Evolutionary conservation across 1,140 invertebrate genomes (phyloP).

Genomic region (Coenobita brevimanus): DNA sequence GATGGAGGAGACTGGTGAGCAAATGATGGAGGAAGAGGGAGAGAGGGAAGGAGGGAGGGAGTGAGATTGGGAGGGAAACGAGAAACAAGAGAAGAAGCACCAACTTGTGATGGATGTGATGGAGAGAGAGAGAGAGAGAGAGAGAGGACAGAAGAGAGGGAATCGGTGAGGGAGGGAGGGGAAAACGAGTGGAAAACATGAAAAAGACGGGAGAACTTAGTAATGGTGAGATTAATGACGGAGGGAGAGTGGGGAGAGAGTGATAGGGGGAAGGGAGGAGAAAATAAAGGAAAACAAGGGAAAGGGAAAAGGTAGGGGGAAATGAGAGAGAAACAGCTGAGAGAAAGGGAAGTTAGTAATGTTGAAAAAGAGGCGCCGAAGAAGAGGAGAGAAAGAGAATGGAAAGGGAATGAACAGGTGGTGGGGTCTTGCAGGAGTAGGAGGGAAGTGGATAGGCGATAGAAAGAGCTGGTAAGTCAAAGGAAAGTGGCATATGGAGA

Average conservation of each 20-base stretch:
- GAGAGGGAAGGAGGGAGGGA: not conserved
- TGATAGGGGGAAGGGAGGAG: not conserved
- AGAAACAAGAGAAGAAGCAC: not conserved
- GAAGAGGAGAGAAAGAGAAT: not conserved
- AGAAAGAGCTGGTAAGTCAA: not conserved
- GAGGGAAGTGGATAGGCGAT: not conserved
- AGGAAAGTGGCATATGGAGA: not conserved
- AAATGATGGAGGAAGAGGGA: not conserved
- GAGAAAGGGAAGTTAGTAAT: not conserved
- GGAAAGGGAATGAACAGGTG: not conserved
- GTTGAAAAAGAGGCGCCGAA: not conserved
- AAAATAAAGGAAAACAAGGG: not conserved
- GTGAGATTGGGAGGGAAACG: not conserved
- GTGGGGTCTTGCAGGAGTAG: not conserved
- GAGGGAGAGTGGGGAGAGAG: not conserved
- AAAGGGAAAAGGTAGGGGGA: too few relatives aligned
- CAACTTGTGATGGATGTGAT: not conserved
- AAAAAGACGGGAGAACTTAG: not conserved
- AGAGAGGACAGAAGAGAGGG: too few relatives aligned
- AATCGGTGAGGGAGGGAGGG: too few relatives aligned
- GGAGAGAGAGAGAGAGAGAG: not conserved
- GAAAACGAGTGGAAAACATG: not conserved
- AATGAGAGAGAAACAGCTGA: too few relatives aligned
- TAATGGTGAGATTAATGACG: not conserved
- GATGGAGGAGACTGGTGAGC: not conserved